Percentiles rank a stretch among this genome's conserved stretches.
Evolutionary conservation across 2,113 vertebrate species (phyloP).

Genomic region (Hippocampus mohnikei): DNA sequence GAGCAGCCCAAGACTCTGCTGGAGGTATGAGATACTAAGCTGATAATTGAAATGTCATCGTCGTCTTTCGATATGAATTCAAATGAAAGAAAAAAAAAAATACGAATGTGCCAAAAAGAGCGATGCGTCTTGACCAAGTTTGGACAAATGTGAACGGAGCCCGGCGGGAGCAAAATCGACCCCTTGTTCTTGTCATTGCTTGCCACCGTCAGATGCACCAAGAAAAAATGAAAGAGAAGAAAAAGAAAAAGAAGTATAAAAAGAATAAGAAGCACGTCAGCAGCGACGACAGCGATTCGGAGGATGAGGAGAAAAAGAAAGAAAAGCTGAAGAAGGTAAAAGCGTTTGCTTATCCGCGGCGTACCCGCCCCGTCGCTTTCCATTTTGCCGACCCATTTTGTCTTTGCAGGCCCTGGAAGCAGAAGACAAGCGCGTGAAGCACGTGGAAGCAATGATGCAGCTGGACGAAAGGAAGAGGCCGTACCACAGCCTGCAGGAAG

Average conservation of each 20-base stretch:
- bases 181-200: background rate
- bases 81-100: too few relatives aligned
- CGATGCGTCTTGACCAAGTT: too few relatives aligned
- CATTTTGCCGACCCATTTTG: slow-evolving; percentile 1
- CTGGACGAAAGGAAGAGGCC: slow-evolving; percentile 91
- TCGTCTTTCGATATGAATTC: too few relatives aligned
- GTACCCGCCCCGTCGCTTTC: background rate
- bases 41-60: too few relatives aligned
- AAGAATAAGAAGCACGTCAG: slow-evolving; percentile 81
- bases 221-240: slow-evolving; percentile 87
- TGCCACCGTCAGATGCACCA: slow-evolving; percentile 80
- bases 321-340: slow-evolving; percentile 92
- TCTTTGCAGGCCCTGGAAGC: slow-evolving; percentile 83
- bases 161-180: too few relatives aligned
- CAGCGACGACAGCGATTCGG: slow-evolving; percentile 87
- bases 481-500: slow-evolving; percentile 83
- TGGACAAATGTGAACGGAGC: too few relatives aligned
- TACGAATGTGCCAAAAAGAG: too few relatives aligned
- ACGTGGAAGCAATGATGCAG: slow-evolving; percentile 84
- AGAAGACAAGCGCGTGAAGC: slow-evolving; percentile 88
- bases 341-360: background rate
- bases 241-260: slow-evolving; percentile 85
- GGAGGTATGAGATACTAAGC: slow-evolving; percentile 71
- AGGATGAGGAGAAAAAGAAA: slow-evolving; percentile 88
- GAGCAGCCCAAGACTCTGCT: slow-evolving; percentile 83